These are phyloP conservation scores for Himalopsyche kuldschensis DNA, from an alignment of 2,888 invertebrate species.

Conservation along the genomic window DNA sequence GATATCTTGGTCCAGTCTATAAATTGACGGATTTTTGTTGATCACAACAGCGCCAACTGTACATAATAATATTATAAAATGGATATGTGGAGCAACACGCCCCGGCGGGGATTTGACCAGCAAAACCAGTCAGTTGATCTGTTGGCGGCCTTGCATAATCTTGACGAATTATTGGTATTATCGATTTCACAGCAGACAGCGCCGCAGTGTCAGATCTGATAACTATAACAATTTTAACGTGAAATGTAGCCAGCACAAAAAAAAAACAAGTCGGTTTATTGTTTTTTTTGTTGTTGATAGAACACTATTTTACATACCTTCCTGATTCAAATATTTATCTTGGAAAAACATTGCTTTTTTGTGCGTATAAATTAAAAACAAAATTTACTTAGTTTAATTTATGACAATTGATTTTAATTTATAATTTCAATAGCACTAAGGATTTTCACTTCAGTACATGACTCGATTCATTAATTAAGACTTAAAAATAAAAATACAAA, in stretches of 20 bases:
- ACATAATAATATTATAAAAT: background rate
- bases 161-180: background rate
- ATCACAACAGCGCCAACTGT: background rate
- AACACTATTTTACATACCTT: too few relatives aligned
- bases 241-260: background rate
- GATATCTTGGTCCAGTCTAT: background rate
- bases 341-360: too few relatives aligned
- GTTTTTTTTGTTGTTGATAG: too few relatives aligned
- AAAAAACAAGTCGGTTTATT: background rate
- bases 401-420: too few relatives aligned
- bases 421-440: too few relatives aligned
- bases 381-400: too few relatives aligned
- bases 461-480: too few relatives aligned
- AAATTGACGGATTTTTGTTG: background rate
- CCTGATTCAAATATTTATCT: too few relatives aligned
- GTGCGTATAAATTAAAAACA: too few relatives aligned
- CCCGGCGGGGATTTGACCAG: background rate
- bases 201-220: background rate
- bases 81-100: background rate
- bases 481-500: too few relatives aligned
- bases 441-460: too few relatives aligned
- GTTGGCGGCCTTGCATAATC: background rate
- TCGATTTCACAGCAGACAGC: background rate
- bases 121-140: background rate
- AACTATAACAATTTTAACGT: background rate